Conservation (phyloP, 2,113 vertebrate species). For the Clarias macrocephalus region DNA sequence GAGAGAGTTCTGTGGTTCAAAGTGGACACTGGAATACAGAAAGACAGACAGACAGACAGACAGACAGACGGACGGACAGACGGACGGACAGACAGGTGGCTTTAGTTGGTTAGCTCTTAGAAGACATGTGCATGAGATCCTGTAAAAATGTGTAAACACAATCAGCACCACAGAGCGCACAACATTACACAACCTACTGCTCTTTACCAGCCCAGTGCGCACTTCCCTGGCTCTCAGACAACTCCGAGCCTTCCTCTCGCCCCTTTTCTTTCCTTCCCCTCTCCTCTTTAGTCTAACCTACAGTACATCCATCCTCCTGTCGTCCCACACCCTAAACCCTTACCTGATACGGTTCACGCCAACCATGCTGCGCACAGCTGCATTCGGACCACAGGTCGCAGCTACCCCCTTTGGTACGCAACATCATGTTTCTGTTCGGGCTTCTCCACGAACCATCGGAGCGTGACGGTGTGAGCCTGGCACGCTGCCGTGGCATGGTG, state of each 20-base stretch:
- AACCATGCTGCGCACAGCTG: conserved; percentile 73
- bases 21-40: neutral
- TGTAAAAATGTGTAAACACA: neutral
- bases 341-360: conserved; percentile 83
- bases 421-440: conserved; percentile 62
- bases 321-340: conserved; percentile 40
- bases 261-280: neutral
- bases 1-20: neutral
- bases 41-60: neutral
- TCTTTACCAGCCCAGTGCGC: neutral
- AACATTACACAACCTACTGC: conserved; percentile 13
- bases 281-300: neutral
- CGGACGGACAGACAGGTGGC: neutral
- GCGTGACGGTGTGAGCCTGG: conserved; percentile 67
- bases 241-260: neutral
- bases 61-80: neutral
- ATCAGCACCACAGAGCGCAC: neutral
- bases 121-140: neutral
- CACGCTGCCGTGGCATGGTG: conserved; percentile 62
- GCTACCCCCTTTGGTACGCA: conserved; percentile 70
- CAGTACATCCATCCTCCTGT: neutral
- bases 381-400: conserved; percentile 80
- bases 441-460: conserved; percentile 75
- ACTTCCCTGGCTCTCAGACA: neutral
- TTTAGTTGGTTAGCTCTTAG: neutral